Conservation (phyloP, 2,797 vertebrate species). For the Synanceia verrucosa region DNA sequence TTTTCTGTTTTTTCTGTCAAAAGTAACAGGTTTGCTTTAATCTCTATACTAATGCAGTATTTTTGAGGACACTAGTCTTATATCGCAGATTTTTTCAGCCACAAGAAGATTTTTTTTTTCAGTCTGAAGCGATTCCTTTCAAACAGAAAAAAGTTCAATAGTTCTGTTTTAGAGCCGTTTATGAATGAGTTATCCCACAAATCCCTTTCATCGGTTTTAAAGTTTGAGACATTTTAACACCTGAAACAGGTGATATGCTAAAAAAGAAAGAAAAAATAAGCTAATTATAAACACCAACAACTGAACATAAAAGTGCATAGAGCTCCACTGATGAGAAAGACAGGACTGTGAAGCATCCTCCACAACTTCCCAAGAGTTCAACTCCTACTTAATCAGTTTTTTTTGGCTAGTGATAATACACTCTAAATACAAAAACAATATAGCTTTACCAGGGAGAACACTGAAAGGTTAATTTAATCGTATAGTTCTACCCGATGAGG, state of each 20-base stretch:
- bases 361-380: slow-evolving; percentile 38
- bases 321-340: slow-evolving; percentile 64
- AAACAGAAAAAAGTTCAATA: background rate
- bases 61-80: background rate
- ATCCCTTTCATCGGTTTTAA: slow-evolving; percentile 34
- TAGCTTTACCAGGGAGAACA: slow-evolving; percentile 72
- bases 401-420: slow-evolving; percentile 61
- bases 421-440: slow-evolving; percentile 66
- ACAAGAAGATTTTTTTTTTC: background rate
- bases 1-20: background rate
- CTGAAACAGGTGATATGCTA: slow-evolving; percentile 5
- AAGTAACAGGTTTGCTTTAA: slow-evolving; percentile 44
- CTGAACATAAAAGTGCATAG: slow-evolving; percentile 70
- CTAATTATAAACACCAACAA: slow-evolving; percentile 46
- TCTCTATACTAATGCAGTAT: background rate
- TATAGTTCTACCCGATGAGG: slow-evolving; percentile 80
- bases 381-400: slow-evolving; percentile 42
- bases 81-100: background rate
- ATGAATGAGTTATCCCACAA: slow-evolving; percentile 19
- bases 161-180: background rate
- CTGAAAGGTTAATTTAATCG: slow-evolving; percentile 73
- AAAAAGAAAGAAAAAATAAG: slow-evolving; percentile 8
- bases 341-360: slow-evolving; percentile 63
- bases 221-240: slow-evolving; percentile 24
- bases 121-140: slow-evolving; percentile 7